A percentile compares a stretch with the other conserved stretches of the same genome.
These are phyloP conservation scores for Emydoidea blandingii DNA, from an alignment of 2,797 vertebrate genomes.

Conservation along the genomic window DNA sequence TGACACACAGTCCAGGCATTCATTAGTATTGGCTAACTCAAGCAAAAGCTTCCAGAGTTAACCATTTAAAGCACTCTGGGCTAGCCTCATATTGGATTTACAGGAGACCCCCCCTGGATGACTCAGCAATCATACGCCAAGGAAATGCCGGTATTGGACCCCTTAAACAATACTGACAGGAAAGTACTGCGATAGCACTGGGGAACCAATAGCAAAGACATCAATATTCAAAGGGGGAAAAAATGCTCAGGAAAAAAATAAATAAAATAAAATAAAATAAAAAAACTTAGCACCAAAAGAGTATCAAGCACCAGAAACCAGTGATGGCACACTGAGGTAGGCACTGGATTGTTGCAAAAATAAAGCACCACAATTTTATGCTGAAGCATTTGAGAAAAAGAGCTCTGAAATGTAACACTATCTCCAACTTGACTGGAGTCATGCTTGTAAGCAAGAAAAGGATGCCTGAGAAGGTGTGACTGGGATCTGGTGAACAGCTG, in stretches of 20 bases:
- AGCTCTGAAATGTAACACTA: background rate
- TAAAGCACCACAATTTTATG: accelerated
- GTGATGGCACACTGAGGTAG: background rate
- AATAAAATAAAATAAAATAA: too few species aligned
- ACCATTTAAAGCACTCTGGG: background rate
- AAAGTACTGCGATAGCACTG: background rate
- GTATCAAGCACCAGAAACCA: background rate
- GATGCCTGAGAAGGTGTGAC: accelerated
- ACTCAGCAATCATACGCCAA: background rate
- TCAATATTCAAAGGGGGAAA: background rate
- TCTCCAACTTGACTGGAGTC: background rate
- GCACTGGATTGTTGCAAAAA: background rate
- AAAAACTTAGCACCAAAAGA: background rate
- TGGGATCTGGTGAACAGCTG: background rate
- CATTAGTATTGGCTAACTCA: background rate
- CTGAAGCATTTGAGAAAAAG: background rate
- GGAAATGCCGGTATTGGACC: background rate
- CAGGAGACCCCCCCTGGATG: background rate
- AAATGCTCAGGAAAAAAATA: background rate
- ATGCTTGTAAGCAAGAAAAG: background rate
- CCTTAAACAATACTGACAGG: background rate
- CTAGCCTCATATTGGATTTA: background rate
- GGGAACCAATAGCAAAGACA: background rate
- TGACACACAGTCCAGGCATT: background rate
- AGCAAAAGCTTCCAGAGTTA: background rate